Percentiles rank a stretch among this genome's conserved stretches.
Evolutionary conservation across 1,140 invertebrate genomes (phyloP).

Genomic region (Ephestia elutella): DNA sequence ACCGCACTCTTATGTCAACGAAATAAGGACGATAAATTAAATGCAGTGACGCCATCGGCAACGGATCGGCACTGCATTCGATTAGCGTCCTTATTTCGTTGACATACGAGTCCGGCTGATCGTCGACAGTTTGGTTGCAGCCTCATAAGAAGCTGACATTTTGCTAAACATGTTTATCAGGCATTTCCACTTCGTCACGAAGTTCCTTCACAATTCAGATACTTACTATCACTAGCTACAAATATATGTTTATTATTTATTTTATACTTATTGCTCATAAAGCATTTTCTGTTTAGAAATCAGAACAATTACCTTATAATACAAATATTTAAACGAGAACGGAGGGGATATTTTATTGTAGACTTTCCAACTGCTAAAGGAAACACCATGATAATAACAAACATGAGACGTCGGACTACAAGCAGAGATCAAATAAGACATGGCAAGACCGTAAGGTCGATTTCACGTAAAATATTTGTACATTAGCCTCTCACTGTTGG

Average conservation of each 20-base stretch:
- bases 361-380: constrained; percentile 34
- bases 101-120: too few species aligned
- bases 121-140: too few species aligned
- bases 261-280: constrained; percentile 28
- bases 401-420: constrained; percentile 47
- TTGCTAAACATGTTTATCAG: neutral
- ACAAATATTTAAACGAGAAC: constrained; percentile 29
- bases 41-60: too few species aligned
- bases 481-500: constrained; percentile 54
- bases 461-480: constrained; percentile 52
- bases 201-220: neutral
- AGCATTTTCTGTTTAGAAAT: constrained; percentile 28
- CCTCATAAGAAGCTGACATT: neutral
- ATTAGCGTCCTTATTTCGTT: too few species aligned
- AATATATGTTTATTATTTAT: constrained; percentile 26
- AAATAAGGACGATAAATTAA: too few species aligned
- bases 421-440: constrained; percentile 67
- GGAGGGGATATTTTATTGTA: constrained; percentile 27
- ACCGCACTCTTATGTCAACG: too few species aligned
- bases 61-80: too few species aligned
- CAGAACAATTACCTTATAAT: constrained; percentile 32
- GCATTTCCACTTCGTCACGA: neutral
- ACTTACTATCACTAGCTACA: constrained; percentile 28
- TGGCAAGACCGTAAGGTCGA: constrained; percentile 56
- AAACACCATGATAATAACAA: constrained; percentile 25